Evolutionary conservation across 2,797 vertebrate species (phyloP), one percentile per base, ranked within the genome.

Genomic region (Thaleichthys pacificus): DNA sequence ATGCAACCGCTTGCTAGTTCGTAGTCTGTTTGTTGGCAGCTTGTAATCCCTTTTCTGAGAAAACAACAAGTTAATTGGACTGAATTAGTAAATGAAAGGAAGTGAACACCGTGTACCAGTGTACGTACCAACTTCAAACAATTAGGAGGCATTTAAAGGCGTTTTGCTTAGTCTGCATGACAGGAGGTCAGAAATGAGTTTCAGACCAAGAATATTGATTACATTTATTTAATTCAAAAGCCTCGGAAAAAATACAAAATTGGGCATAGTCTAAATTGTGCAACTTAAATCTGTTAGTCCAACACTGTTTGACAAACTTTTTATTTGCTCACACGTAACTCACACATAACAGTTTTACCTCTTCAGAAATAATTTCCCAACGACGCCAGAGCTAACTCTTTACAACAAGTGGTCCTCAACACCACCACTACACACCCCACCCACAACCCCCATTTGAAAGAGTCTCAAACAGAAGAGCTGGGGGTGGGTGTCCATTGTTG

Each of bases 401-500:
- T 26, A 49, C 12, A 64, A 62, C 73, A 28, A 65, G 66, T 57
- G 73, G 73, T 63, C 61, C 24, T 17, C 42, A 73, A 30, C 68
- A 47, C 9, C 30, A 58, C 42, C 71, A 60, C 21, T 9, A 21
- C 1, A 62, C 70, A 24, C 73, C 74, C 64, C n/a, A 47, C 71
- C 70, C 64, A 21, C 64, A 49, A 5, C 58, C 54, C 72, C 60
- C 62, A 80, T 61, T 19, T 66, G 61, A 57, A 56, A 35, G 42
- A 54, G 65, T 76, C 77, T 81, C 64, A 74, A 68, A 38, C 67
- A 69, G 62, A 73, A 60, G 69, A 70, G 19, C 64, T n/a, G 38
- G 35, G 70, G 67, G 66, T 24, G 76, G 71, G 68, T 47, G 28
- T 72, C 68, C 65, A 82, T 86, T 89, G 79, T 84, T 51, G 38